Base-by-base conservation (phyloP, 2,888 invertebrate species). In the Gisinianus flammeolus region DNA sequence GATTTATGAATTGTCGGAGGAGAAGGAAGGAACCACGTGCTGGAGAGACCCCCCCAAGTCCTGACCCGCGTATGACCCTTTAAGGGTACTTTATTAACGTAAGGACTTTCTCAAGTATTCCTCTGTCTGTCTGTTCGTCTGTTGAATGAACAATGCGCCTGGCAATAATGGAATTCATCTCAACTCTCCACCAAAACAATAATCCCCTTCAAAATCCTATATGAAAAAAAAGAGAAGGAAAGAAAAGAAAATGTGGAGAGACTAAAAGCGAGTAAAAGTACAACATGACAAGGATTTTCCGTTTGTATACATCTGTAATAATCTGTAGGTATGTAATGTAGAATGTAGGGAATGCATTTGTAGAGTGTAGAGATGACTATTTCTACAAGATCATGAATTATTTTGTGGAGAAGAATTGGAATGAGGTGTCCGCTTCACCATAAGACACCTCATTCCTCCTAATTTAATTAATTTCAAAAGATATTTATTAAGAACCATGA, bases 401-500 rank as follows among this genome's bases (percentile, higher is more conserved):
- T 56, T 44, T 33, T 62, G 33, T 76, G 54, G 28, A 30, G 62
- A 35, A 35, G 54, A 67, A 73, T 52, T n/a, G n/a, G n/a, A n/a
- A n/a, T 78, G 73, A 78, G 78, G 78, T 78, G 78, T 78, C 73
- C 66, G 28, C 68, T 31, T 67, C 76, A 52, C 76, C 68, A 52
- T 56, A 76, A 26, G 78, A 67, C 56, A 68, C 56, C 73, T 73
- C 78, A 64, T 68, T 74, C 58, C 68, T 62, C 81, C 79, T 83
- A 84, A 84, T 84, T 84, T 82, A 84, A 84, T 84, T 84, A 84
- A 84, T 84, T 83, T 81, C 79, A 68, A 67, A 75, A 77, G 75
- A 81, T 56, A 66, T 75, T 66, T 79, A 76, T 70, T 76, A 73
- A 78, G 68, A 70, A 66, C 76, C 81, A 79, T 81, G 80, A 76